Conservation (phyloP, 2,888 invertebrate species). For the Drosophila mettleri region DNA sequence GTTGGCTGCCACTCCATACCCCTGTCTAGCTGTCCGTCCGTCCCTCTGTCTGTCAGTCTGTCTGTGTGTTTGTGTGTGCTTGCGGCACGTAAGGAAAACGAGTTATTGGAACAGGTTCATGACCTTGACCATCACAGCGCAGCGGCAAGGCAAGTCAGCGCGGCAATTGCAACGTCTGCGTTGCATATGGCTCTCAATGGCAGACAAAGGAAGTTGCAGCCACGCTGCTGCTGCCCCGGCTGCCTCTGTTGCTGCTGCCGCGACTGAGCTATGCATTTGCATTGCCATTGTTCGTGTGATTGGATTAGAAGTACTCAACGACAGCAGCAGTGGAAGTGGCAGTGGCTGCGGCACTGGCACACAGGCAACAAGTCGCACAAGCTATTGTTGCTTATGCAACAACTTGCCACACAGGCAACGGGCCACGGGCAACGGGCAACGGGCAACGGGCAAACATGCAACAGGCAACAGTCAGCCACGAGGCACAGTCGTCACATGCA, state of each 20-base stretch:
- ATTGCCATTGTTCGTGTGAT: conserved; percentile 71
- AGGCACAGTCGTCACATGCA: conserved; percentile 37
- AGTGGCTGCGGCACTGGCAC: conserved; percentile 5
- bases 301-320: conserved; percentile 68
- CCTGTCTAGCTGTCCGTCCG: conserved; percentile 27
- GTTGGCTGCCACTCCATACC: conserved; percentile 32
- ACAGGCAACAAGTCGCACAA: conserved; percentile 63
- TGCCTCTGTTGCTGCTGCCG: conserved; percentile 8
- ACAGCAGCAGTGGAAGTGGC: conserved; percentile 14
- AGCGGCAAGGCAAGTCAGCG: conserved; percentile 48
- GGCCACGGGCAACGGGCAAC: background rate
- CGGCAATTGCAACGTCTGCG: conserved; percentile 62
- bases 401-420: conserved; percentile 46
- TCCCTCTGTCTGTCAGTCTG: conserved; percentile 15
- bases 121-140: conserved; percentile 83
- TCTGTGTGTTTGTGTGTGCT: conserved; percentile 25
- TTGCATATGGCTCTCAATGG: conserved; percentile 58
- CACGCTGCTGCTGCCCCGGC: conserved; percentile 17
- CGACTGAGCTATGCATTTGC: conserved; percentile 65
- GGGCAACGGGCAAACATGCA: conserved; percentile 15
- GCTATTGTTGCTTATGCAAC: conserved; percentile 56
- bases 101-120: conserved; percentile 83
- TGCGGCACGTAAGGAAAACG: conserved; percentile 79
- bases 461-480: conserved; percentile 21
- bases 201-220: conserved; percentile 71